Evolutionary conservation across 2,113 vertebrate species (phyloP).

Genomic region (Oxyura jamaicensis): DNA sequence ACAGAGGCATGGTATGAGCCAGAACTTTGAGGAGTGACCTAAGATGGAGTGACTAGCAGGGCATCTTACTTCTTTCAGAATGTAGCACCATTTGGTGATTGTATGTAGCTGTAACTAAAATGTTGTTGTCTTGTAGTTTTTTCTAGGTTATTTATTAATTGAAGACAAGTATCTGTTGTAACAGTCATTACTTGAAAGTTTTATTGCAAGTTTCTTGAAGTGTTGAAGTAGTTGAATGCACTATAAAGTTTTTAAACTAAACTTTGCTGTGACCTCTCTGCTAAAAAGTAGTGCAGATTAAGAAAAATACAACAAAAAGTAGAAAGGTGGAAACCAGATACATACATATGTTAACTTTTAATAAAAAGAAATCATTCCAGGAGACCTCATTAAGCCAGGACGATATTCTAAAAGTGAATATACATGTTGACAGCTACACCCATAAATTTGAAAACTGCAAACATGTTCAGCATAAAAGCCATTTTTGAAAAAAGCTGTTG

Average conservation of each 20-base stretch:
- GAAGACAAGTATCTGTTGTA: neutral
- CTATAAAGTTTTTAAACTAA: conserved; percentile 2
- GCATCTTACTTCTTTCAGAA: neutral
- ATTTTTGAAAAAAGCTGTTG: conserved; percentile 61
- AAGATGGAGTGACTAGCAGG: too few species aligned
- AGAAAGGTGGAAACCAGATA: conserved; percentile 60
- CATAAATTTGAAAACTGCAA: conserved; percentile 74
- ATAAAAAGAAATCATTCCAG: conserved; percentile 76
- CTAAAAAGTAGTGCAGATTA: neutral
- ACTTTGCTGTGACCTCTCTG: neutral
- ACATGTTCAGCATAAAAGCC: conserved; percentile 72
- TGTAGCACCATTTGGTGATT: neutral
- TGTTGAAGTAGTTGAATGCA: conserved; percentile 51
- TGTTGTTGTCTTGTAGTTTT: neutral
- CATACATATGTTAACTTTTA: conserved; percentile 71
- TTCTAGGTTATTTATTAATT: neutral
- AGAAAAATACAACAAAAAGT: neutral
- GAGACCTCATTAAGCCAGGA: conserved; percentile 74
- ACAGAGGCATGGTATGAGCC: fast-evolving
- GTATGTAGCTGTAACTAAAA: neutral
- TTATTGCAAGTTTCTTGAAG: conserved; percentile 41
- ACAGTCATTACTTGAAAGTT: conserved; percentile 23
- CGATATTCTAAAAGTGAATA: conserved; percentile 72
- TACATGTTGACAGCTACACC: conserved; percentile 75
- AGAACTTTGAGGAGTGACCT: neutral